A percentile compares a stretch with the other conserved stretches of the same genome.
phyloP scores from a whole-genome alignment of 2,113 vertebrate genomes.

The Phaethornis superciliosus region DNA sequence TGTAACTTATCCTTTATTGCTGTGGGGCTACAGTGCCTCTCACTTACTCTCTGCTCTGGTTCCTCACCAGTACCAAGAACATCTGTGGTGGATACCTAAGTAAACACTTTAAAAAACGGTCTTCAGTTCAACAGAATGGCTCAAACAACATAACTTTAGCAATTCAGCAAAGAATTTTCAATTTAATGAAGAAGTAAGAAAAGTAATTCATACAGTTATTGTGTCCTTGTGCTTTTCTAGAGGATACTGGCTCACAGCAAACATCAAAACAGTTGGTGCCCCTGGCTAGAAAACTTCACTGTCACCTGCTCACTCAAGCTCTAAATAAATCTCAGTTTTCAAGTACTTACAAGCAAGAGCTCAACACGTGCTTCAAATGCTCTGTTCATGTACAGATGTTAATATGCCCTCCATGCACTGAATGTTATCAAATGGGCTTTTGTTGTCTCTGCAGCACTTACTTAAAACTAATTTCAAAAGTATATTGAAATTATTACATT shows the following conservation, averaged over 20 bases:
- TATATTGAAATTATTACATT: neutral
- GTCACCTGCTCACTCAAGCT: slow-evolving; percentile 41
- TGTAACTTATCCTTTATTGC: accelerated
- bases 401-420: neutral
- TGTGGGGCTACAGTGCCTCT: accelerated
- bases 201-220: neutral
- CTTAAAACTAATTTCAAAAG: neutral
- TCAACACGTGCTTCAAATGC: slow-evolving; percentile 47
- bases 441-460: neutral
- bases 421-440: neutral
- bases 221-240: neutral
- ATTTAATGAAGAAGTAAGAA: neutral
- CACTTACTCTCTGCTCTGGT: neutral
- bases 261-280: slow-evolving; percentile 53
- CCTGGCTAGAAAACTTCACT: slow-evolving; percentile 58
- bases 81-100: neutral
- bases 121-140: neutral
- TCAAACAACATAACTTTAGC: neutral
- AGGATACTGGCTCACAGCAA: slow-evolving; percentile 12
- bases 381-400: slow-evolving; percentile 30
- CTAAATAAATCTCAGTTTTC: slow-evolving; percentile 65
- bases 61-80: neutral
- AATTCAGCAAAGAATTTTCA: neutral
- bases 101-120: neutral
- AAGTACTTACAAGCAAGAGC: slow-evolving; percentile 63